Evolutionary conservation across 23 tunicate genomes (phyloP), one percentile per base, ranked within the genome.

Genomic region (Clavelina lepadiformis): DNA sequence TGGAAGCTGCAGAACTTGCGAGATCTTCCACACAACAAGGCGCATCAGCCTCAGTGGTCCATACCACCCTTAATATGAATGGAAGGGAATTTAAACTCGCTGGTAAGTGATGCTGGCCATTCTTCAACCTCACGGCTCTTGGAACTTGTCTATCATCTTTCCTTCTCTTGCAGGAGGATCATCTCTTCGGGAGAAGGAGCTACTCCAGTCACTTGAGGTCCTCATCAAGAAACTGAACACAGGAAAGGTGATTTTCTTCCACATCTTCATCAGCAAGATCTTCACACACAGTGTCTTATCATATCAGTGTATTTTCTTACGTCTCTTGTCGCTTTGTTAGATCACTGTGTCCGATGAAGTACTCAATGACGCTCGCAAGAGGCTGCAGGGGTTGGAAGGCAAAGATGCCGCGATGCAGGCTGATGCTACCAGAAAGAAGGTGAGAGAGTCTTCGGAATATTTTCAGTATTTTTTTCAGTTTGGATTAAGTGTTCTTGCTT

Each of bases 331-430:
- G 59, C n/a, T 28, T 35, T 28, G 19, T 21, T 52, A 88, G 96
- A 74, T 88, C 37, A 77, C 85, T 50, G 69, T 88, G 23, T 89
- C 97, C 56, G 89, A 81, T 55, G 97, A 89, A 37, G 73, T 89
- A 35, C 38, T 89, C 0, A 56, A 75, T 30, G 97, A 89, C 34
- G 91, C 88, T 1, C 47, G 83, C 20, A 75, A 86, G 13, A 56
- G 86, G 27, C 51, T 83, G 78, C 77, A 78, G 72, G 94, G 94
- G 30, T 46, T 81, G 8, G 67, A 61, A 18, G 67, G 63, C 51
- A 69, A 69, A 69, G 66, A 64, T 19, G 38, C 60, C 2, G 71
- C 69, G 38, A 62, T 27, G 18, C 34, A 31, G 3, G 34, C 60
- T 15, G 71, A 84, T 67, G 68, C 82, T 6, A 3, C 27, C 2